Conservation (phyloP, 2,888 invertebrate genomes). For the Diachrysia chrysitis region DNA sequence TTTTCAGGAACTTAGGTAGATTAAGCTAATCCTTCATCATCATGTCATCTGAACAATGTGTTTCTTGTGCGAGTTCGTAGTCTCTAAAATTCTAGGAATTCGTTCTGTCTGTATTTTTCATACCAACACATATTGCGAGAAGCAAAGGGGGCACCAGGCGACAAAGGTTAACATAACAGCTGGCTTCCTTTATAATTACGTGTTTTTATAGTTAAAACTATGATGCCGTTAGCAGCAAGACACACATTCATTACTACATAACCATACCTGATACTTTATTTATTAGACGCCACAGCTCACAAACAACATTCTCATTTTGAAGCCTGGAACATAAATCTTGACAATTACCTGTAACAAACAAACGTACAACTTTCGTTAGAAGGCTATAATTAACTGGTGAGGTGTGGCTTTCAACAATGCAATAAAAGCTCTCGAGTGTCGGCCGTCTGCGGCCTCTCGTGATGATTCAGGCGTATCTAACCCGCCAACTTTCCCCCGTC, state of each 20-base stretch:
- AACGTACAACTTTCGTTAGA: slow-evolving; percentile 48
- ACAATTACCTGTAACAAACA: slow-evolving; percentile 68
- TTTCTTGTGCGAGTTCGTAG: background rate
- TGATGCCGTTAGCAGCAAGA: slow-evolving; percentile 8
- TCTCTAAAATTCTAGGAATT: slow-evolving; percentile 26
- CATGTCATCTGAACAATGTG: background rate
- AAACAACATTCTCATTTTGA: background rate
- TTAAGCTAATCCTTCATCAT: too few relatives aligned
- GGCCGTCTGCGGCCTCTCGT: slow-evolving; percentile 15
- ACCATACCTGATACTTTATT: slow-evolving; percentile 27
- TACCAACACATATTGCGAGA: slow-evolving; percentile 20
- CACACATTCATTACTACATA: background rate
- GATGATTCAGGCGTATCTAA: slow-evolving; percentile 67
- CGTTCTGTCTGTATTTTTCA: slow-evolving; percentile 25
- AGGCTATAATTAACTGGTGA: slow-evolving; percentile 33
- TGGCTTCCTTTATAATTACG: slow-evolving; percentile 30
- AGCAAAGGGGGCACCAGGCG: slow-evolving; percentile 14
- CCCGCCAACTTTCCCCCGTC: slow-evolving; percentile 71
- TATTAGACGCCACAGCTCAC: background rate
- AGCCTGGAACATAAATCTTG: slow-evolving; percentile 21
- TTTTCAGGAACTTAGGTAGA: too few relatives aligned
- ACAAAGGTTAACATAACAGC: slow-evolving; percentile 46
- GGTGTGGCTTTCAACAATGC: slow-evolving; percentile 25
- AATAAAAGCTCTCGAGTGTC: slow-evolving; percentile 39
- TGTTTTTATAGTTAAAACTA: slow-evolving; percentile 19